These are phyloP conservation scores for Menidia beryllina DNA, from an alignment of 2,113 vertebrate genomes.

Conservation along the genomic window DNA sequence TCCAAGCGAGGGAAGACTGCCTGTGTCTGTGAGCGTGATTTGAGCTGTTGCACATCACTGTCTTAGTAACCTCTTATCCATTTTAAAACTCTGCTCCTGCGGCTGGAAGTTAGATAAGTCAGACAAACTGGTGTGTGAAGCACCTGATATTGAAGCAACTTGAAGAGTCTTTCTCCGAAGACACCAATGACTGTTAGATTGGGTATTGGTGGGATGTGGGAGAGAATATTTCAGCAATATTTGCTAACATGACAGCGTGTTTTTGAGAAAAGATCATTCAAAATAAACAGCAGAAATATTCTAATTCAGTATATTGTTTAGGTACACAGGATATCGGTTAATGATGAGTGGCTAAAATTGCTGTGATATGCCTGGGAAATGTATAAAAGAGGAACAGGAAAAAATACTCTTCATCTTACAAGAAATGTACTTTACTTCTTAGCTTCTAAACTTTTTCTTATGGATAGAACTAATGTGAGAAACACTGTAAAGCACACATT, in stretches of 20 bases:
- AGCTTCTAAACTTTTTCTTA: too few relatives aligned
- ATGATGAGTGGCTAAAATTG: too few relatives aligned
- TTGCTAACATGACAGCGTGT: neutral
- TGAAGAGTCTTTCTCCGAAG: slow-evolving; percentile 8
- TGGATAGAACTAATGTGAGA: too few relatives aligned
- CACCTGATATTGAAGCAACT: slow-evolving; percentile 36
- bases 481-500: too few relatives aligned
- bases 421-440: too few relatives aligned
- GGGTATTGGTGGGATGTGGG: neutral
- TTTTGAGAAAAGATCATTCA: too few relatives aligned
- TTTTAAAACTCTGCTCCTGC: slow-evolving; percentile 35
- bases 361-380: too few relatives aligned
- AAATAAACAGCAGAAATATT: too few relatives aligned
- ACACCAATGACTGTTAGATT: neutral
- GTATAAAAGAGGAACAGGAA: too few relatives aligned
- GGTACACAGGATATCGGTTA: too few relatives aligned
- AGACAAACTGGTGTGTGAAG: slow-evolving; percentile 19
- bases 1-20: slow-evolving; percentile 48
- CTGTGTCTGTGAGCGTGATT: slow-evolving; percentile 29
- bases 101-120: slow-evolving; percentile 46
- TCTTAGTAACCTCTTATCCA: slow-evolving; percentile 37
- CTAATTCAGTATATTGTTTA: neutral
- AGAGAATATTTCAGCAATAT: neutral
- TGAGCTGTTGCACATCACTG: slow-evolving; percentile 47
- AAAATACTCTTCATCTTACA: too few relatives aligned